Base-by-base conservation (phyloP, 1,140 invertebrate genomes). In the Drosophila mauritiana region DNA sequence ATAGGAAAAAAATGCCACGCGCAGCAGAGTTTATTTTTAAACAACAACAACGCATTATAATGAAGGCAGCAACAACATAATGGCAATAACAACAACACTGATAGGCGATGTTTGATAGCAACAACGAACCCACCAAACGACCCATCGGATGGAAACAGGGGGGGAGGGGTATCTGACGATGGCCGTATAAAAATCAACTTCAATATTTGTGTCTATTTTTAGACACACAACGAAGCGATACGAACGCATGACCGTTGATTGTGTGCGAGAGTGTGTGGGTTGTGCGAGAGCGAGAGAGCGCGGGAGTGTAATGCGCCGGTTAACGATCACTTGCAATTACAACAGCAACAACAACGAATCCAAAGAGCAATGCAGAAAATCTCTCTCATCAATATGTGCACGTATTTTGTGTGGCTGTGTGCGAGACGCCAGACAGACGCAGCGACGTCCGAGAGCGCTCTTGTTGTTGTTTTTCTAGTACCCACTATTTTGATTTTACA, bases 161-260 rank as follows among this genome's bases (percentile, higher is more conserved):
- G 55, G 20, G 5, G 20, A 34, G 56, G 36, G 46, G 15, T 15
- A 46, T 20, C 59, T 53, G 65, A 45, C 65, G 80, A 74, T 55
- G 75, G 82, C 57, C 72, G 65, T 85, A 83, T 79, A 76, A 76
- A 88, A 89, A 89, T 88, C 80, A 88, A 90, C 83, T 85, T 75
- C 89, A 91, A 91, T 89, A 91, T 88, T 91, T 91, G 83, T 84
- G 70, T 82, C 88, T 91, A 91, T 91, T 91, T 91, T 84, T 91
- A 91, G 88, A 89, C 68, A 80, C 69, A 89, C 81, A 78, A 74
- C 65, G 72, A 77, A 78, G 69, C 64, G 68, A 78, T 68, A 59
- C 63, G 64, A 82, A 88, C 80, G 84, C 82, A 86, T 86, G 83
- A 86, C 78, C 78, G 61, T 65, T 58, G 61, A 57, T 43, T 72